These are phyloP conservation scores for Ephestia elutella DNA, from an alignment of 1,140 invertebrate species.

Conservation along the genomic window DNA sequence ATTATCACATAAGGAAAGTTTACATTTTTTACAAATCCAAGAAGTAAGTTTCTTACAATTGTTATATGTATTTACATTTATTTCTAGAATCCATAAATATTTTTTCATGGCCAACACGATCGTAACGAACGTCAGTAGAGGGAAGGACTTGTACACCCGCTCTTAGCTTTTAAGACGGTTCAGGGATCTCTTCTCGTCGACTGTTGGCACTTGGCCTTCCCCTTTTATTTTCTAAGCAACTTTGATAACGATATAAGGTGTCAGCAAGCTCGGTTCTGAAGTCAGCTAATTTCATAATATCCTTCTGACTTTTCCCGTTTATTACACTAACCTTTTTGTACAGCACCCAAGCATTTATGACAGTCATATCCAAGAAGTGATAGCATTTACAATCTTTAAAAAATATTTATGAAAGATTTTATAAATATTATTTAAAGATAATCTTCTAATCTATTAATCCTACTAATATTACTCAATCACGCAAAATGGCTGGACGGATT, in stretches of 20 bases:
- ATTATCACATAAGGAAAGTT: constrained; percentile 36
- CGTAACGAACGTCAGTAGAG: constrained; percentile 33
- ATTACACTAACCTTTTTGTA: constrained; percentile 35
- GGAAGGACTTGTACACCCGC: constrained; percentile 35
- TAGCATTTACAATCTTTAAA: too few species aligned
- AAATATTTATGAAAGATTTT: too few species aligned
- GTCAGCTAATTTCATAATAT: constrained; percentile 41
- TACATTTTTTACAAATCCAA: constrained; percentile 36
- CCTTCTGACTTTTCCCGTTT: constrained; percentile 32
- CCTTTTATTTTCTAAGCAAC: constrained; percentile 35
- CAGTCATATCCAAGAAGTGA: constrained; percentile 58
- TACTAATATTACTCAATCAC: too few species aligned
- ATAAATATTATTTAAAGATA: too few species aligned
- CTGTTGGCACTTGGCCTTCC: constrained; percentile 36
- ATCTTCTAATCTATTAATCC: too few species aligned
- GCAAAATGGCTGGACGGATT: too few species aligned
- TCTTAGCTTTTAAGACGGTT: constrained; percentile 37
- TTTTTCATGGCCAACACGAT: constrained; percentile 34
- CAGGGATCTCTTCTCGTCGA: constrained; percentile 29
- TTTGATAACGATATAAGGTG: constrained; percentile 40
- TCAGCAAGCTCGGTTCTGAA: constrained; percentile 45
- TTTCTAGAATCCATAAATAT: constrained; percentile 33
- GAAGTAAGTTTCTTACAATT: too few species aligned
- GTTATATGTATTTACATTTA: too few species aligned
- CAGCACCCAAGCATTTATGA: constrained; percentile 38